These are phyloP conservation scores for Bugula neritina DNA, from an alignment of 2,888 invertebrate genomes.

Conservation along the genomic window DNA sequence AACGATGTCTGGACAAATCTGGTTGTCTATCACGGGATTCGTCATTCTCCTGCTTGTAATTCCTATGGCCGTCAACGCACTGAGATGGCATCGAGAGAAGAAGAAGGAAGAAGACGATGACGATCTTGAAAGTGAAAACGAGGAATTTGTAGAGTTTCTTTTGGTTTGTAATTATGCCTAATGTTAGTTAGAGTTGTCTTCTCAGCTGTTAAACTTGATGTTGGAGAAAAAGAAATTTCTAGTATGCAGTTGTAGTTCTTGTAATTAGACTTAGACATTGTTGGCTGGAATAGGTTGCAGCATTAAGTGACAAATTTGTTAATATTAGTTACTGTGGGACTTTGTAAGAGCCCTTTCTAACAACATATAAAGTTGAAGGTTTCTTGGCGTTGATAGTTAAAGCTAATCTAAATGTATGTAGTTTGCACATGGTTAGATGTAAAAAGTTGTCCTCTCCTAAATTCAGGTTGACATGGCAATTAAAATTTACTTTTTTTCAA, in stretches of 20 bases:
- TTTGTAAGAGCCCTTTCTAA: no score
- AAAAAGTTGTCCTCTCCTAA: no score
- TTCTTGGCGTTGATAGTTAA: no score
- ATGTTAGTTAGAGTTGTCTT: neutral
- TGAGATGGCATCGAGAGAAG: neutral
- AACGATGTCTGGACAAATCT: neutral
- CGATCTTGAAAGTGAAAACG: neutral
- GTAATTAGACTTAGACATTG: neutral
- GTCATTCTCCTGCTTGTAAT: neutral
- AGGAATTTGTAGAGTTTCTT: neutral
- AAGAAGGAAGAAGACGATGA: neutral
- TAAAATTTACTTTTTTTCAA: no score
- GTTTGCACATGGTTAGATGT: no score
- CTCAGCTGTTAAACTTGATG: neutral
- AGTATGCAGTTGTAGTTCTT: no score
- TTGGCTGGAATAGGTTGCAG: neutral
- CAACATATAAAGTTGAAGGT: no score
- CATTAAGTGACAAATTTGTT: neutral
- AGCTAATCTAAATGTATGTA: no score
- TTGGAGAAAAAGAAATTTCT: neutral
- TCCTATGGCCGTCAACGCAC: neutral
- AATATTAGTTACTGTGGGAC: neutral
- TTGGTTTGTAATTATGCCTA: neutral
- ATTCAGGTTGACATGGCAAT: no score
- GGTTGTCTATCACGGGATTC: neutral